Evolutionary conservation across 1,140 invertebrate species (phyloP).

Genomic region (Laupala kohalensis): DNA sequence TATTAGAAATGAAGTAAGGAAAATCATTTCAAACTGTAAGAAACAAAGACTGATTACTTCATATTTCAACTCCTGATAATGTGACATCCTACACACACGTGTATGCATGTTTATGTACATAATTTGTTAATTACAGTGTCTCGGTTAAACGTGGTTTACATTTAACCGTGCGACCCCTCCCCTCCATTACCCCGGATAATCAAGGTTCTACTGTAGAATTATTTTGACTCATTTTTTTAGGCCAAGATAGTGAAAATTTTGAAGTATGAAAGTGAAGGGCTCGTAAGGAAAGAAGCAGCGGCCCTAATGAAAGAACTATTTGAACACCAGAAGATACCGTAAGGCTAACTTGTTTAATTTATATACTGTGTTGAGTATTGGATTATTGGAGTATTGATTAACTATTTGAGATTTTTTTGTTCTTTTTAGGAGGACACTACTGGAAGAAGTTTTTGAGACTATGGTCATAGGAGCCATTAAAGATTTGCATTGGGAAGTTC

Average conservation of each 20-base stretch:
- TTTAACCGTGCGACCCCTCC: no score
- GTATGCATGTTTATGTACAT: no score
- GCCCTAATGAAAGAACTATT: slow-evolving; percentile 49
- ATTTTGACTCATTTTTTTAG: slow-evolving; percentile 36
- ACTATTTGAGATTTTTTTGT: no score
- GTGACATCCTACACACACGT: no score
- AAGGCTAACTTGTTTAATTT: slow-evolving; percentile 8
- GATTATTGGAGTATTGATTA: not conserved
- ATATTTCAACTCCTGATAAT: no score
- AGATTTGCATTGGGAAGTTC: slow-evolving; percentile 70
- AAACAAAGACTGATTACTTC: no score
- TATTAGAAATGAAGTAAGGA: no score
- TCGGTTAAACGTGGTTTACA: not conserved
- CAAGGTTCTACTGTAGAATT: no score
- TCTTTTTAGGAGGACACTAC: slow-evolving; percentile 18
- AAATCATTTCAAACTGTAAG: no score
- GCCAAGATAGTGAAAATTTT: slow-evolving; percentile 44
- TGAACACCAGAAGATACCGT: slow-evolving; percentile 22
- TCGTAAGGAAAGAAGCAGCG: slow-evolving; percentile 56
- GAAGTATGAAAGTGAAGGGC: slow-evolving; percentile 54
- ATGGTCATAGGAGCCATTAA: slow-evolving; percentile 47
- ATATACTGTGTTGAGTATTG: not conserved
- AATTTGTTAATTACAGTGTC: not conserved
- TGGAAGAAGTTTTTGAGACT: slow-evolving; percentile 25
- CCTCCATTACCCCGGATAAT: no score